These are phyloP conservation scores for Nemopilema nomurai DNA, from an alignment of 30 jellyfish, hydroid and myxozoan genomes.

Conservation along the genomic window DNA sequence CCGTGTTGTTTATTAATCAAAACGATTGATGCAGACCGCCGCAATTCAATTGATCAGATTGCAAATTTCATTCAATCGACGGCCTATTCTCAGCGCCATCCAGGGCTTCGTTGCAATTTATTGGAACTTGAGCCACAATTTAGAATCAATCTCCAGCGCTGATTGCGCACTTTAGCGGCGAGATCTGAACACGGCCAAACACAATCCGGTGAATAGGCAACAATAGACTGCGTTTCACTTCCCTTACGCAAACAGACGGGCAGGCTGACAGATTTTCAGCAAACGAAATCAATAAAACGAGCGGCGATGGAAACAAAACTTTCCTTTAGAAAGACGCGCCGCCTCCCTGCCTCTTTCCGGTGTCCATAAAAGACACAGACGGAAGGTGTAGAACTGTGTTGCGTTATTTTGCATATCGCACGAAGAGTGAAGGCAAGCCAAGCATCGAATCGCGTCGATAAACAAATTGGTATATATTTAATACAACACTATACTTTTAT, in stretches of 20 bases:
- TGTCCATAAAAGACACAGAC: slow-evolving; percentile 47
- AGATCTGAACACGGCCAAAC: slow-evolving; percentile 26
- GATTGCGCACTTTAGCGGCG: slow-evolving; percentile 67
- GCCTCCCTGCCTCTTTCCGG: slow-evolving; percentile 76
- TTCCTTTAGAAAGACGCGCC: slow-evolving; percentile 59
- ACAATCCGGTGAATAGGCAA: slow-evolving; percentile 52
- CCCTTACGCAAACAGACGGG: slow-evolving; percentile 72
- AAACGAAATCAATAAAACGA: slow-evolving; percentile 64
- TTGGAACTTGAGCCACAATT: slow-evolving; percentile 15
- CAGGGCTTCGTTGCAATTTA: slow-evolving; percentile 23
- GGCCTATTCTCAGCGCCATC: slow-evolving; percentile 53
- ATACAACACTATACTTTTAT: background rate
- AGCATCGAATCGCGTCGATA: background rate
- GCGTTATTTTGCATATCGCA: background rate
- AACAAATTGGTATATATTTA: background rate
- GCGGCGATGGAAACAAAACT: slow-evolving; percentile 52
- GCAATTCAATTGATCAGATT: background rate
- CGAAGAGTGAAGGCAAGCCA: background rate
- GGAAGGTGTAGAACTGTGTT: slow-evolving; percentile 1
- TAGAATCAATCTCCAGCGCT: slow-evolving; percentile 35
- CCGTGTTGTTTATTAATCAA: slow-evolving; percentile 22
- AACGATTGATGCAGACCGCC: slow-evolving; percentile 39
- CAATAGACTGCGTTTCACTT: slow-evolving; percentile 57
- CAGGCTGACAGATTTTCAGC: slow-evolving; percentile 63
- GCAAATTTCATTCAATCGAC: slow-evolving; percentile 27